A percentile compares a stretch with the other conserved stretches of the same genome.
Conservation (phyloP, 2,113 vertebrate genomes). For the Acrocephalus arundinaceus region DNA sequence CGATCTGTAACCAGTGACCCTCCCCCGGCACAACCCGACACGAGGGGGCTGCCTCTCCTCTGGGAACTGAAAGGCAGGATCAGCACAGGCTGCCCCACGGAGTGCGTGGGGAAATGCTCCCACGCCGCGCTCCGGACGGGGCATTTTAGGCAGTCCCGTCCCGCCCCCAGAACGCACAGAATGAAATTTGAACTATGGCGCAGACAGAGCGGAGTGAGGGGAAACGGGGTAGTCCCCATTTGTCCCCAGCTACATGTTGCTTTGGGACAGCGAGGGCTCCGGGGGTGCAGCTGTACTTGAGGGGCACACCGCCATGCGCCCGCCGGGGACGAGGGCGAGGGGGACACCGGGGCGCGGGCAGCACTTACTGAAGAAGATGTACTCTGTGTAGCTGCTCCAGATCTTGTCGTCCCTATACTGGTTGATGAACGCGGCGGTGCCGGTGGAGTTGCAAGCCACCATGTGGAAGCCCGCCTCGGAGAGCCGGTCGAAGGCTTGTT, state of each 20-base stretch:
- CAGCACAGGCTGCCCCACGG: not conserved
- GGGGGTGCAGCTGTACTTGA: not conserved
- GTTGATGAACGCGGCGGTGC: conserved; percentile 85
- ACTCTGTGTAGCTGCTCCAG: conserved; percentile 91
- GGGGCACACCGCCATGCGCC: not conserved
- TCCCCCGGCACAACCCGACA: not conserved
- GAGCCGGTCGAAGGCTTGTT: conserved; percentile 88
- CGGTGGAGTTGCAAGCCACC: conserved; percentile 94
- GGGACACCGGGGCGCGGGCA: not conserved
- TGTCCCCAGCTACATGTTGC: not conserved
- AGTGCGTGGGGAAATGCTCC: rapidly evolving
- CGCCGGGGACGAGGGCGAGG: not conserved
- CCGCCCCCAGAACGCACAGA: not conserved
- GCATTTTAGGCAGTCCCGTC: not conserved
- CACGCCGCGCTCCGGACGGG: not conserved
- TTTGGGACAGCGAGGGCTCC: not conserved
- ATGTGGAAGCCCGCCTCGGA: conserved; percentile 91
- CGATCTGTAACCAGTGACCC: not conserved
- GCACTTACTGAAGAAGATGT: conserved; percentile 90
- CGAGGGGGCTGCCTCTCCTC: too few relatives aligned
- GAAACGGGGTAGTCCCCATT: not conserved
- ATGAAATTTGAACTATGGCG: not conserved
- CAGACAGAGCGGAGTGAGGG: not conserved
- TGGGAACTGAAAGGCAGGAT: too few relatives aligned
- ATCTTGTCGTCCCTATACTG: conserved; percentile 89